phyloP scores from a whole-genome alignment of 2,888 invertebrate genomes.

The Idaea dimidiata region DNA sequence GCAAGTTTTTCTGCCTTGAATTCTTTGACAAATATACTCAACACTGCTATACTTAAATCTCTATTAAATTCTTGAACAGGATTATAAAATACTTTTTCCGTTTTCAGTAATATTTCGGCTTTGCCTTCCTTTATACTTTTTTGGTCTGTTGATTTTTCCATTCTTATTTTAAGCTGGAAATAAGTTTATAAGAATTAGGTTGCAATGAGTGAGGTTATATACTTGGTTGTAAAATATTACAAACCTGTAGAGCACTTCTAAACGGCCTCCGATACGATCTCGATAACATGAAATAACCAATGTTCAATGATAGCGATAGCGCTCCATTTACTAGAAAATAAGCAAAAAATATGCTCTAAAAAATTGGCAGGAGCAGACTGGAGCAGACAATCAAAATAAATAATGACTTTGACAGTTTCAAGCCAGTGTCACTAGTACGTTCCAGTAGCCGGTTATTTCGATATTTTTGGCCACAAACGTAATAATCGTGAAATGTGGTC shows the following conservation, averaged over 20 bases:
- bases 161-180: slow-evolving; percentile 46
- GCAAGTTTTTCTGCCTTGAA: slow-evolving; percentile 53
- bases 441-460: no score
- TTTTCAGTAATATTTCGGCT: slow-evolving; percentile 86
- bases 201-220: not conserved
- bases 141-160: slow-evolving; percentile 42
- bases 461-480: no score
- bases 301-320: not conserved
- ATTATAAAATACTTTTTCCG: slow-evolving; percentile 96
- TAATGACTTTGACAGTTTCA: slow-evolving; percentile 1
- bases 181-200: slow-evolving; percentile 5
- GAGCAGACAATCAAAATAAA: not conserved
- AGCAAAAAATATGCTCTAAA: not conserved
- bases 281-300: not conserved
- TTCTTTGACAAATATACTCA: slow-evolving; percentile 84
- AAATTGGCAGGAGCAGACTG: not conserved
- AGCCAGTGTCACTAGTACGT: no score
- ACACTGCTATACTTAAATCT: slow-evolving; percentile 91
- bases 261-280: slow-evolving; percentile 13
- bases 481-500: no score
- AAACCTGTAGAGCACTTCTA: slow-evolving; percentile 22
- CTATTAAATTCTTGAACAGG: slow-evolving; percentile 99
- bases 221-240: slow-evolving; percentile 2
- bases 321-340: not conserved
- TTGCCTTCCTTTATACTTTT: slow-evolving; percentile 86